These are phyloP conservation scores for Gymnarchus niloticus DNA, from an alignment of 2,113 vertebrate species.

Conservation along the genomic window DNA sequence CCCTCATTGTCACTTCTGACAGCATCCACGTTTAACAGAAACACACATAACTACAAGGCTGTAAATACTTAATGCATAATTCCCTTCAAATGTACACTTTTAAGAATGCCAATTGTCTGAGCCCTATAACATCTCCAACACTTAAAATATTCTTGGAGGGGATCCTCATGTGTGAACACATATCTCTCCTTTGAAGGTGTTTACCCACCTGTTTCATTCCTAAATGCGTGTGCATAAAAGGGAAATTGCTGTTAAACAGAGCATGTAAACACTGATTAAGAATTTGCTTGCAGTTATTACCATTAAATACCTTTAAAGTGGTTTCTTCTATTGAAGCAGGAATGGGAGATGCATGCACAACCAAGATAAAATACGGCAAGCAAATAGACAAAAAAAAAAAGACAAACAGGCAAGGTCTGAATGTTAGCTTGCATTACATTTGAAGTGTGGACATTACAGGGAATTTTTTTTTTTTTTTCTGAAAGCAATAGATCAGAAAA, in stretches of 20 bases:
- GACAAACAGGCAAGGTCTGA: neutral
- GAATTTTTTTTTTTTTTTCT: neutral
- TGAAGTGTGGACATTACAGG: neutral
- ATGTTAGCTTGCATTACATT: neutral
- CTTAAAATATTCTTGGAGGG: neutral
- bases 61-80: neutral
- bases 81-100: neutral
- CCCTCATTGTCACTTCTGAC: neutral
- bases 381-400: neutral
- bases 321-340: neutral
- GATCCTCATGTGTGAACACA: neutral
- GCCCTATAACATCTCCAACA: neutral
- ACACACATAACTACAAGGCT: neutral
- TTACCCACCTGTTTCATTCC: conserved; percentile 8
- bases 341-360: neutral
- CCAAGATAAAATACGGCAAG: neutral
- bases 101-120: neutral
- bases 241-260: conserved; percentile 16
- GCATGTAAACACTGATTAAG: conserved; percentile 19
- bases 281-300: conserved; percentile 5
- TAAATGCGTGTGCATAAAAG: neutral
- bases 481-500: neutral
- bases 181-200: neutral
- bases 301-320: conserved; percentile 18
- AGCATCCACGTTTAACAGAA: neutral